Percentiles rank a stretch among this genome's conserved stretches.
These are phyloP conservation scores for honey bee (Apis mellifera) DNA, from an alignment of 1,140 invertebrate genomes.

Conservation along the genomic window Amel_HAv3.1 CM009933.2:3368501-3369000, in stretches of 20 bases:
- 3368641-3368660: constrained; percentile 32
- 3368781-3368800: neutral
- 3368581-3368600: neutral
- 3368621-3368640: constrained; percentile 52
- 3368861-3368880: constrained; percentile 36
- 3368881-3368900: neutral
- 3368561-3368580: neutral
- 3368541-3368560: too few species aligned
- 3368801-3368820: constrained; percentile 13
- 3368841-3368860: constrained; percentile 50
- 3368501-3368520: too few species aligned
- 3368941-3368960: neutral
- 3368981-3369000: neutral
- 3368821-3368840: constrained; percentile 23
- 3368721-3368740: constrained; percentile 5
- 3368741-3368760: constrained; percentile 25
- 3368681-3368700: neutral
- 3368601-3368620: constrained; percentile 40
- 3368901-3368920: neutral
- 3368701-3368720: neutral
- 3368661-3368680: constrained; percentile 39
- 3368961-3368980: neutral
- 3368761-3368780: neutral
- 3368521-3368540: too few species aligned
- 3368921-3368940: accelerated